phyloP scores from a whole-genome alignment of 2,113 vertebrate species.

The Melanostigma gelatinosum region DNA sequence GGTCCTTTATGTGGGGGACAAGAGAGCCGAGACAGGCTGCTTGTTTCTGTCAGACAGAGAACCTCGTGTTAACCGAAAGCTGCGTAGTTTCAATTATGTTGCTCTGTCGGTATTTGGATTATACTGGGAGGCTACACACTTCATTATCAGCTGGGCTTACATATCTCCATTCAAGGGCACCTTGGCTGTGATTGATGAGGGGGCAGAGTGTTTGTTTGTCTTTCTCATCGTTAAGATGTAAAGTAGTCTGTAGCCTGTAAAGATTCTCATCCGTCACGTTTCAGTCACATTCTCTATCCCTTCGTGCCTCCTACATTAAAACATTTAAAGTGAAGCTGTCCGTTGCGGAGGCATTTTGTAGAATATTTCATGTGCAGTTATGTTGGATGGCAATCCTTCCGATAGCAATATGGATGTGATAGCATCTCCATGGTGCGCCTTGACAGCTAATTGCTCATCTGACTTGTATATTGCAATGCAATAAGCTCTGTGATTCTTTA shows the following conservation, averaged over 20 bases:
- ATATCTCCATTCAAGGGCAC: conserved; percentile 43
- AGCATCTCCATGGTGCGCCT: not conserved
- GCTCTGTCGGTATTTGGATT: conserved; percentile 30
- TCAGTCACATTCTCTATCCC: not conserved
- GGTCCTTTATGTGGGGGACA: not conserved
- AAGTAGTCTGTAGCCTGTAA: not conserved
- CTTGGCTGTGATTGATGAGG: conserved; percentile 47
- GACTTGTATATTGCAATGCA: not conserved
- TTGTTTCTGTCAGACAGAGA: not conserved
- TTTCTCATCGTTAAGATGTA: not conserved
- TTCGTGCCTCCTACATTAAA: not conserved
- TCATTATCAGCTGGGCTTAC: conserved; percentile 8
- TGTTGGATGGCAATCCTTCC: conserved; percentile 1
- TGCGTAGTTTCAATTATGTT: conserved; percentile 1
- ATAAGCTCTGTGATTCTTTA: not conserved
- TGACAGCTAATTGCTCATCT: conserved; percentile 32
- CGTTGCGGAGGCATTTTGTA: not conserved
- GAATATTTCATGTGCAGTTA: not conserved
- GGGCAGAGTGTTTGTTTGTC: conserved; percentile 15
- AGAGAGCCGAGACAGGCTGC: not conserved
- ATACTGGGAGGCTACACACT: not conserved
- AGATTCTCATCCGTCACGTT: not conserved
- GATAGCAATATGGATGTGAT: not conserved
- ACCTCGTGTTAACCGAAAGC: not conserved
- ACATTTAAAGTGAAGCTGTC: not conserved